A percentile compares a stretch with the other conserved stretches of the same genome.
Evolutionary conservation across 2,888 invertebrate genomes (phyloP).

Genomic region (Autographa pulchrina): DNA sequence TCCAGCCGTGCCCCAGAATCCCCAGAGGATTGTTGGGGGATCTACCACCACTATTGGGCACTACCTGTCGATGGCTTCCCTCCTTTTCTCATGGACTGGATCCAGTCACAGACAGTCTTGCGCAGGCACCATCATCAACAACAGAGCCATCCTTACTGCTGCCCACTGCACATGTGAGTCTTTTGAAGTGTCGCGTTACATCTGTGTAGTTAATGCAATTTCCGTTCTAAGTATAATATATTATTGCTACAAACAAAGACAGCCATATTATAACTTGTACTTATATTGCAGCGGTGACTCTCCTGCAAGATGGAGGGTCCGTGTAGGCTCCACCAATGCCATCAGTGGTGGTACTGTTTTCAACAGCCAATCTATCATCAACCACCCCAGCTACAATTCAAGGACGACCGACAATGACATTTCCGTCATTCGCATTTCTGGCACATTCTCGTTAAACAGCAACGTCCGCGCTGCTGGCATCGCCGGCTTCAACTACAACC

Average conservation of each 20-base stretch:
- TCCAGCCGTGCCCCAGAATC: neutral
- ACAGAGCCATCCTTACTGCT: constrained; percentile 34
- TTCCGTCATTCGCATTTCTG: constrained; percentile 56
- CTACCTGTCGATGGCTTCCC: neutral
- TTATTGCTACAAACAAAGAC: too few relatives aligned
- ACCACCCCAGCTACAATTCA: constrained; percentile 70
- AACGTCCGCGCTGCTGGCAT: constrained; percentile 56
- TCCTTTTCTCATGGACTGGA: neutral
- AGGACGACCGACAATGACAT: constrained; percentile 60
- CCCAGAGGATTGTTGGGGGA: neutral
- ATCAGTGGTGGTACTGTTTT: constrained; percentile 69
- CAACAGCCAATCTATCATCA: constrained; percentile 47
- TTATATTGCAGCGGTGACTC: constrained; percentile 56
- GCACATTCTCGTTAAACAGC: constrained; percentile 48
- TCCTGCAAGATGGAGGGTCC: constrained; percentile 51
- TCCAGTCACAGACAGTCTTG: constrained; percentile 22
- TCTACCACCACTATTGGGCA: neutral
- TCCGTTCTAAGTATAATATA: too few relatives aligned
- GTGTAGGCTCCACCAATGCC: constrained; percentile 66
- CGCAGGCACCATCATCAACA: constrained; percentile 37
- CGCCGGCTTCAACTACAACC: constrained; percentile 66
- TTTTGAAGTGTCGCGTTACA: neutral
- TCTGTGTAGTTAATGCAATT: too few relatives aligned
- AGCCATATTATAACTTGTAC: neutral
- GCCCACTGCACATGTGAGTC: constrained; percentile 38